Evolutionary conservation across 30 jellyfish, hydroid and myxozoan genomes (phyloP).

Genomic region (Aurelia coerulea): DNA sequence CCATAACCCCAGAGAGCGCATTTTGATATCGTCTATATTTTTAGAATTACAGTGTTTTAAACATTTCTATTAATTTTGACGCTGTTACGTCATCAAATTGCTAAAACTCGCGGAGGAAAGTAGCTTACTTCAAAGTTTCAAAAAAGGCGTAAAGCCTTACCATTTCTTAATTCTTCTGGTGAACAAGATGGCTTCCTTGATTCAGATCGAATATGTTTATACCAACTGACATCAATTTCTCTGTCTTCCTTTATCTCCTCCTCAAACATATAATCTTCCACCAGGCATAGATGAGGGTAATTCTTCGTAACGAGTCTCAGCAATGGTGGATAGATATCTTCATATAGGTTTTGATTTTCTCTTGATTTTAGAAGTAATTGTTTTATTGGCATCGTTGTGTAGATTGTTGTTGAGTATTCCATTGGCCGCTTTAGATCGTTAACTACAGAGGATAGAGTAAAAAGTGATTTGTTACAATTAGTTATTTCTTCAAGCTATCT

Average conservation of each 20-base stretch:
- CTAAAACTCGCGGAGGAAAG: too few relatives aligned
- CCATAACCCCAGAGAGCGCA: too few relatives aligned
- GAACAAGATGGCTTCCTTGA: slow-evolving; percentile 15
- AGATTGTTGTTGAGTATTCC: slow-evolving; percentile 78
- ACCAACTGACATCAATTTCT: background rate
- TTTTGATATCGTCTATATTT: too few relatives aligned
- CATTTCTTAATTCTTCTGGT: slow-evolving; percentile 49
- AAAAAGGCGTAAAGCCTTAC: slow-evolving; percentile 16
- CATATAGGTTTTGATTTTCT: slow-evolving; percentile 66
- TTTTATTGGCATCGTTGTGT: slow-evolving; percentile 87
- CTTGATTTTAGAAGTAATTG: slow-evolving; percentile 76
- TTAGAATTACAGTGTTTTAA: too few relatives aligned
- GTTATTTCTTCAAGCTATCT: too few relatives aligned
- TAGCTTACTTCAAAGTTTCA: too few relatives aligned
- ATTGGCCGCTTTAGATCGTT: slow-evolving; percentile 68
- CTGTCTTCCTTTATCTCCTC: slow-evolving; percentile 70
- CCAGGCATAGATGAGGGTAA: slow-evolving; percentile 92
- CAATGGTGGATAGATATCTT: slow-evolving; percentile 85
- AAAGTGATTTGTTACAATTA: too few relatives aligned
- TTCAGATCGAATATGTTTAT: background rate
- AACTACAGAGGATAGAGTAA: slow-evolving; percentile 18
- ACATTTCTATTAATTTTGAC: too few relatives aligned
- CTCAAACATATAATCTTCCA: slow-evolving; percentile 93
- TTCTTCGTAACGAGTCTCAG: slow-evolving; percentile 89
- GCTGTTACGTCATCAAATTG: too few relatives aligned